Conservation (phyloP, 2,113 vertebrate species). For the Ailuropoda melanoleuca region DNA sequence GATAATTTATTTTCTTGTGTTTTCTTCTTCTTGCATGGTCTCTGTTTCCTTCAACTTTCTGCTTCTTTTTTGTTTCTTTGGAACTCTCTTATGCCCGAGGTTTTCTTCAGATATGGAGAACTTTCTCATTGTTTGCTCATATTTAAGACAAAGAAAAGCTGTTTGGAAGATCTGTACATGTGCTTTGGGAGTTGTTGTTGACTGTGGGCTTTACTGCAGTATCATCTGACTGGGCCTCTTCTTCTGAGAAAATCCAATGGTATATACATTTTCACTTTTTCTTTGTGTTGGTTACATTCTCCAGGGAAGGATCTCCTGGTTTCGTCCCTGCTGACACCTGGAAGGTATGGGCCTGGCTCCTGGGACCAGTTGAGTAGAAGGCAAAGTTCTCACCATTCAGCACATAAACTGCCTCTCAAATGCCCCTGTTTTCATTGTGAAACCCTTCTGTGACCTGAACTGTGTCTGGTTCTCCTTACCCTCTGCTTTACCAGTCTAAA, state of each 20-base stretch:
- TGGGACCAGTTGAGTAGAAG: neutral
- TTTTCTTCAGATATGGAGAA: conserved; percentile 20
- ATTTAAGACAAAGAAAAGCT: neutral
- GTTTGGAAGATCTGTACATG: neutral
- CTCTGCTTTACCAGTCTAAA: neutral
- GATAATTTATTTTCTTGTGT: neutral
- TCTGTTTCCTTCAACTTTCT: neutral
- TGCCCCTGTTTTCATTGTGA: neutral
- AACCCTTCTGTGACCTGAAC: neutral
- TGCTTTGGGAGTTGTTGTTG: neutral
- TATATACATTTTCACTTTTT: neutral
- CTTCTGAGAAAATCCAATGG: neutral
- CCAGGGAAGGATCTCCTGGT: neutral
- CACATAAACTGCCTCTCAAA: neutral
- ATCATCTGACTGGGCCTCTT: neutral
- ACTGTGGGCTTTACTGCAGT: neutral
- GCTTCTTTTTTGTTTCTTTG: conserved; percentile 38
- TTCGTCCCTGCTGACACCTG: neutral
- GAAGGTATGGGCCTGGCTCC: neutral
- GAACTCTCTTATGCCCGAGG: neutral
- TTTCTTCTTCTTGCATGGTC: neutral
- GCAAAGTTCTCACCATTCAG: neutral
- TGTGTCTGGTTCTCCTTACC: neutral
- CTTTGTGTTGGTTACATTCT: neutral
- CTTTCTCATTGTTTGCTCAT: neutral